Percentiles rank a stretch among this genome's conserved stretches.
Evolutionary conservation across 1,140 invertebrate species (phyloP).

Genomic region (Hylyphantes graminicola): DNA sequence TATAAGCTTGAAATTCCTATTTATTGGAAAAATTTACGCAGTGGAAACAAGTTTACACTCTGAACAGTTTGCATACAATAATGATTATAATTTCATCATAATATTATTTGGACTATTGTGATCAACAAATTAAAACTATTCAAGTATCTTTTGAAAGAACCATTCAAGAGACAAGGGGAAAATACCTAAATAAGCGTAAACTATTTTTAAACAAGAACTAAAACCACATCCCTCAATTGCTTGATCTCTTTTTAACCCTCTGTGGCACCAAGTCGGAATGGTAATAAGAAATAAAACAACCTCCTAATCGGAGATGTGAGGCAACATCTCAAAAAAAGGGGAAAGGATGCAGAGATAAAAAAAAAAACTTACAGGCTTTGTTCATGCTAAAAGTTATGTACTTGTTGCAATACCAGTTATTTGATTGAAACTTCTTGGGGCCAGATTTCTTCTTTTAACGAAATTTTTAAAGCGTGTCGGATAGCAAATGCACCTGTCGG

Average conservation of each 20-base stretch:
- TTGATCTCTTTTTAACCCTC: neutral
- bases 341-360: neutral
- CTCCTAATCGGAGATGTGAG: neutral
- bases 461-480: neutral
- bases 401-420: neutral
- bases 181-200: no score
- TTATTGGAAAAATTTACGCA: no score
- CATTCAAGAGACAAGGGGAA: no score
- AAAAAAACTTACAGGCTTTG: neutral
- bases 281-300: neutral
- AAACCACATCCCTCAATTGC: neutral
- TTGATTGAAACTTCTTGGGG: neutral
- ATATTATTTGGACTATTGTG: no score
- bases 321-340: neutral
- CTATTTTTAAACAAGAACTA: no score
- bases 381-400: conserved; percentile 3
- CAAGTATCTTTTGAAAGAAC: no score
- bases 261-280: neutral
- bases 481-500: no score
- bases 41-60: no score
- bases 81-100: no score
- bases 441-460: neutral
- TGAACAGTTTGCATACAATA: no score
- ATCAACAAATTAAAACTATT: no score
- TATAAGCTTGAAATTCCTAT: no score